phyloP scores from a whole-genome alignment of 2,113 vertebrate species.

The Caranx melampygus region DNA sequence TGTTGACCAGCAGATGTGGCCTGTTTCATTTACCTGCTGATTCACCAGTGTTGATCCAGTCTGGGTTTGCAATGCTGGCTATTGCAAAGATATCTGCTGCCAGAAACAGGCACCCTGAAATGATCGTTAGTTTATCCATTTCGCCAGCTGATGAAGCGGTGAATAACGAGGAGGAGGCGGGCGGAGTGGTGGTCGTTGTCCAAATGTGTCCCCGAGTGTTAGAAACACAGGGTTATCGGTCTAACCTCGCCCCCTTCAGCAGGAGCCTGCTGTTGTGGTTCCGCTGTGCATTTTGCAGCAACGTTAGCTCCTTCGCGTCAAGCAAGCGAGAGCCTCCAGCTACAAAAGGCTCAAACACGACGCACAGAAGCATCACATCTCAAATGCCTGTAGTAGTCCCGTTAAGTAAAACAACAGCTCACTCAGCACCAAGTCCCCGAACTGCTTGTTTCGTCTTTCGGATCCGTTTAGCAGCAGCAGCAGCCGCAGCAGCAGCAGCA shows the following conservation, averaged over 20 bases:
- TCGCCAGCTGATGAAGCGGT: slow-evolving; percentile 65
- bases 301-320: slow-evolving; percentile 64
- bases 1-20: not conserved
- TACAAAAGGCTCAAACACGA: slow-evolving; percentile 57
- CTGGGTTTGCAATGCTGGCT: slow-evolving; percentile 97
- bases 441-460: slow-evolving; percentile 54
- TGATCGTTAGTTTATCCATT: slow-evolving; percentile 99
- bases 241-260: slow-evolving; percentile 76
- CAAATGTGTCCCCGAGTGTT: slow-evolving; percentile 55
- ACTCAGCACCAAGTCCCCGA: slow-evolving; percentile 52
- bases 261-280: slow-evolving; percentile 63
- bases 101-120: slow-evolving; percentile 98
- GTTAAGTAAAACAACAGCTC: slow-evolving; percentile 43
- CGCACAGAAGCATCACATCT: slow-evolving; percentile 71
- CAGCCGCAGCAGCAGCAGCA: slow-evolving; percentile 73
- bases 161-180: slow-evolving; percentile 6
- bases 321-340: slow-evolving; percentile 56
- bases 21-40: slow-evolving; percentile 89
- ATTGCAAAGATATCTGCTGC: slow-evolving; percentile 98
- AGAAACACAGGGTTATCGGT: slow-evolving; percentile 64
- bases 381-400: slow-evolving; percentile 49
- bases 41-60: slow-evolving; percentile 99
- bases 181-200: slow-evolving; percentile 32
- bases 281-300: slow-evolving; percentile 74
- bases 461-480: slow-evolving; percentile 65